Conservation (phyloP, 2,888 invertebrate species). For the Schizotus pectinicornis region DNA sequence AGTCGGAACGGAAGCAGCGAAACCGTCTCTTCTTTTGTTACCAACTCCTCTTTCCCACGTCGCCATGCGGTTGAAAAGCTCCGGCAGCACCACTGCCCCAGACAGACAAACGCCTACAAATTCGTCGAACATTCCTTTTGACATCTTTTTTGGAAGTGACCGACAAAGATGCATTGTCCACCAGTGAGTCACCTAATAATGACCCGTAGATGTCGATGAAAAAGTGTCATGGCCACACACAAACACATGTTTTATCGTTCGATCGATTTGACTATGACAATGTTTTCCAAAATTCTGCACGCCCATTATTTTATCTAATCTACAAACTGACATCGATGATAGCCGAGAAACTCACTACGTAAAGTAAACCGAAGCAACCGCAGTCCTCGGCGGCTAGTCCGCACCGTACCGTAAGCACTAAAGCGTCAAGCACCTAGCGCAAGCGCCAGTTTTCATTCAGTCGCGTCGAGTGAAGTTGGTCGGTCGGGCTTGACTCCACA, state of each 20-base stretch:
- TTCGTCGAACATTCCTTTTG: conserved; percentile 1
- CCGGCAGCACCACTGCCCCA: neutral
- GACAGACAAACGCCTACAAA: neutral
- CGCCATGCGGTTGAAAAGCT: too few species aligned
- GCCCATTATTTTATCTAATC: too few species aligned
- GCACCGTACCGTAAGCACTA: conserved; percentile 1
- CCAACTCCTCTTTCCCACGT: too few species aligned
- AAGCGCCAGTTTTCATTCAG: neutral
- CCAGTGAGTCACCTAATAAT: conserved; percentile 1
- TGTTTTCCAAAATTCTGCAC: too few species aligned
- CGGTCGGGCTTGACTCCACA: too few species aligned
- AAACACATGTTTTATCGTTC: neutral
- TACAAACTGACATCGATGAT: too few species aligned
- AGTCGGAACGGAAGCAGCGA: too few species aligned
- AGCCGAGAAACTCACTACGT: neutral
- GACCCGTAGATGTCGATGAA: neutral
- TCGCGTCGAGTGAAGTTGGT: neutral
- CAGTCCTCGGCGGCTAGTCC: neutral
- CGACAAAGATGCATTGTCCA: conserved; percentile 5
- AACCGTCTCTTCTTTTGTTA: too few species aligned
- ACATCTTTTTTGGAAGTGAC: neutral
- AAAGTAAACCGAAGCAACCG: neutral
- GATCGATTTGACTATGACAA: too few species aligned
- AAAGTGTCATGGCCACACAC: neutral
- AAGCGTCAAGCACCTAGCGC: neutral